Base-by-base conservation (phyloP, 92 coral and sea anemone genomes). In the Palythoa grandis region DNA sequence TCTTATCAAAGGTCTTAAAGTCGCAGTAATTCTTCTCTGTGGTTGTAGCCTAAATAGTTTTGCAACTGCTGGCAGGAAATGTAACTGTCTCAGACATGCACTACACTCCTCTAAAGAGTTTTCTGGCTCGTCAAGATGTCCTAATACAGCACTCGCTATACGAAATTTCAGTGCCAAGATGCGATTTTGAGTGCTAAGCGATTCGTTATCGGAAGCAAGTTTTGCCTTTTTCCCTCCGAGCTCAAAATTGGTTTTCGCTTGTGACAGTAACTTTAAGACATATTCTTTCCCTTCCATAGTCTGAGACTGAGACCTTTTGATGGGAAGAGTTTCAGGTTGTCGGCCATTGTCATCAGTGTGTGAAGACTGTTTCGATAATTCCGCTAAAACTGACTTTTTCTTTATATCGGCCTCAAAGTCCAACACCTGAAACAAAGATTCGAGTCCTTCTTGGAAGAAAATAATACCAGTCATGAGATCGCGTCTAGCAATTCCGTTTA, bases 401-500 rank as follows among this genome's bases (percentile, higher is more conserved):
- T 13, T 76, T 35, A 15, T 35, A 76, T 58, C 47, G 19, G 82
- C 68, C 20, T 53, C 63, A 35, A 76, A 29, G 22, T 54, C 50
- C 61, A 76, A 52, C 50, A 76, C 22, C 15, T 76, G 67, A 7
- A 52, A 76, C 63, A 76, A 76, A 15, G 39, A 52, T 29, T 54
- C 82, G 82, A 76, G 68, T 9, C 82, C 82, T 53, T 76, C 82
- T 29, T 52, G 68, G 50, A 76, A 76, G 39, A 76, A 54, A 24
- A 22, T 15, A 12, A 76, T 54, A 20, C 82, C 63, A 11, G 82
- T 35, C 82, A 76, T 54, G 14, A 76, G 82, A 14, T 76, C 82
- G n/a, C 82, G 53, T 29, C 82, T 29, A 7, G 82, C 68, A 13
- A 76, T 37, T 29, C 82, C 82, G 38, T 76, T 76, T 29, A 76